Percentiles rank a stretch among this genome's conserved stretches.
Evolutionary conservation across 2,113 vertebrate species (phyloP).

Genomic region (Eubucco bourcierii): DNA sequence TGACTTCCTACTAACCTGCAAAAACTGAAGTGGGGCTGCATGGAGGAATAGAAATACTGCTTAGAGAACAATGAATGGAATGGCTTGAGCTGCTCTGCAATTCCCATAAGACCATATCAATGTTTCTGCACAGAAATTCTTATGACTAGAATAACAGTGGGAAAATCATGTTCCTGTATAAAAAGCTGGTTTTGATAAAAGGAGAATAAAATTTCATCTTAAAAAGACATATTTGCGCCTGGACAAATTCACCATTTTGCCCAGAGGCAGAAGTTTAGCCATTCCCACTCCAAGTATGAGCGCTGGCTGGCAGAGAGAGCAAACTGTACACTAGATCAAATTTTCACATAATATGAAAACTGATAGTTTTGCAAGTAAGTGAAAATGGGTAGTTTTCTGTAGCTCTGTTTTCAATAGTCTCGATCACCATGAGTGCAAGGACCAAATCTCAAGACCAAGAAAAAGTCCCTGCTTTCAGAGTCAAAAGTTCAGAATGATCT

Average conservation of each 20-base stretch:
- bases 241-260: slow-evolving; percentile 26
- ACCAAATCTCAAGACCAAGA: background rate
- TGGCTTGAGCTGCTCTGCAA: slow-evolving; percentile 17
- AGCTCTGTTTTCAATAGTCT: background rate
- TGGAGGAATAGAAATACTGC: background rate
- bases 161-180: background rate
- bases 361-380: background rate
- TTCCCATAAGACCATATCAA: background rate
- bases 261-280: background rate
- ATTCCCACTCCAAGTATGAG: background rate
- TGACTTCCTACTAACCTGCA: slow-evolving; percentile 17
- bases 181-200: slow-evolving; percentile 34
- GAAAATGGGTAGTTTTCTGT: background rate
- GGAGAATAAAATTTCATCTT: background rate
- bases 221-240: background rate
- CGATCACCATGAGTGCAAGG: background rate
- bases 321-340: background rate
- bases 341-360: background rate
- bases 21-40: background rate
- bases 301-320: background rate
- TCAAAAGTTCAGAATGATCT: slow-evolving; percentile 5
- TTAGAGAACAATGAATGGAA: slow-evolving; percentile 29
- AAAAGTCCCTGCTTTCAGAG: background rate
- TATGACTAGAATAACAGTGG: slow-evolving; percentile 20
- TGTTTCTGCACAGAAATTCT: background rate